Conservation (phyloP, 2,113 vertebrate genomes). For the Brachionichthys hirsutus region DNA sequence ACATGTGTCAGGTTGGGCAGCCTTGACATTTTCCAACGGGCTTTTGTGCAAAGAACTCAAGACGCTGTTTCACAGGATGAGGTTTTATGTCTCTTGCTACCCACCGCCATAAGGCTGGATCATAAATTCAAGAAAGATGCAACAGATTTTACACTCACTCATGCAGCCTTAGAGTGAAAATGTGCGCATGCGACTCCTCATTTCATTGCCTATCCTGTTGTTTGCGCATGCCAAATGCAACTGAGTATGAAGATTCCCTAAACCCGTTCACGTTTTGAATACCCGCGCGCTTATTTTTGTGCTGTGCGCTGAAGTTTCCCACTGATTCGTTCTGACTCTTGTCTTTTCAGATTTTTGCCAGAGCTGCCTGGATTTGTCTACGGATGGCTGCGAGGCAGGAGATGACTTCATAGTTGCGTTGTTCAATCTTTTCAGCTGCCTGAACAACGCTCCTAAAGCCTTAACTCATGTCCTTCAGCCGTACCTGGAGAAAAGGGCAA, state of each 20-base stretch:
- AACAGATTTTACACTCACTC: constrained; percentile 11
- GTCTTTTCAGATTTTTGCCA: constrained; percentile 68
- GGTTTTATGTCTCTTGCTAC: constrained; percentile 36
- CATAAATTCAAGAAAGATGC: constrained; percentile 15
- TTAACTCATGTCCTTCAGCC: constrained; percentile 83
- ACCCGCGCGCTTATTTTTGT: constrained; percentile 19
- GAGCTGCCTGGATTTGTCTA: constrained; percentile 36
- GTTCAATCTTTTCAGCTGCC: constrained; percentile 81
- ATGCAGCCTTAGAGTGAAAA: constrained; percentile 5
- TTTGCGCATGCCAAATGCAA: constrained; percentile 15
- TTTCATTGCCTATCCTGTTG: constrained; percentile 17
- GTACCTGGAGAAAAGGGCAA: constrained; percentile 83
- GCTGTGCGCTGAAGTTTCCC: constrained; percentile 8
- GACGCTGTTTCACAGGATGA: constrained; percentile 40
- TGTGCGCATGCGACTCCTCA: not conserved
- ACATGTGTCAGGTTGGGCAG: constrained; percentile 65
- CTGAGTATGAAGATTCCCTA: constrained; percentile 16
- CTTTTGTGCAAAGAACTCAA: constrained; percentile 56
- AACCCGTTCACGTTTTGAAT: constrained; percentile 29
- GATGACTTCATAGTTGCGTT: constrained; percentile 79
- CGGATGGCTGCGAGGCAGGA: constrained; percentile 53
- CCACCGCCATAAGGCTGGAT: constrained; percentile 28
- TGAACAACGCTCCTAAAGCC: constrained; percentile 82
- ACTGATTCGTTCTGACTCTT: constrained; percentile 7
- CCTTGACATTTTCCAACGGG: constrained; percentile 71